phyloP scores from a whole-genome alignment of 2,888 invertebrate genomes.

The Phoenoteleia sp. region DNA sequence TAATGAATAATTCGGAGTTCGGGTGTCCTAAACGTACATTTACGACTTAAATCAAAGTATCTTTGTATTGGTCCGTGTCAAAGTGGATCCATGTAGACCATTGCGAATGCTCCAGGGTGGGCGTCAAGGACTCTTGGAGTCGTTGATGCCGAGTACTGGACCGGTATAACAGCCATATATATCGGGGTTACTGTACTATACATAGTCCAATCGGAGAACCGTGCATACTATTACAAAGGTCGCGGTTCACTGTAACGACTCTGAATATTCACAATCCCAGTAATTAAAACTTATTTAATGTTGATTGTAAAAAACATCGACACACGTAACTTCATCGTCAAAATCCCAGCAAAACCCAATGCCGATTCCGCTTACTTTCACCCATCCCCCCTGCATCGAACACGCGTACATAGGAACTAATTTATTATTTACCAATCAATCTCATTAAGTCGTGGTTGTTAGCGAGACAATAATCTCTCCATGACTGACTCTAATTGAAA shows the following conservation, averaged over 20 bases:
- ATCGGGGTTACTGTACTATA: conserved; percentile 77
- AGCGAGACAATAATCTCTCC: neutral
- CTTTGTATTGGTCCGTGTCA: conserved; percentile 12
- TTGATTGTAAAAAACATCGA: conserved; percentile 4
- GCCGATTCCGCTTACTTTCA: conserved; percentile 21
- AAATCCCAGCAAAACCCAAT: conserved; percentile 13
- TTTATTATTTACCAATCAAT: no score
- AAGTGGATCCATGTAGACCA: conserved; percentile 57
- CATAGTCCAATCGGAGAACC: conserved; percentile 28
- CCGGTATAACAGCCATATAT: conserved; percentile 83
- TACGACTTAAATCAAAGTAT: conserved; percentile 26
- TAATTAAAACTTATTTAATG: conserved; percentile 9
- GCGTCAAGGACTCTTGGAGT: conserved; percentile 83
- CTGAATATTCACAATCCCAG: neutral
- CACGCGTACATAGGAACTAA: no score
- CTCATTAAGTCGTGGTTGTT: no score
- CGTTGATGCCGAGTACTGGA: conserved; percentile 75
- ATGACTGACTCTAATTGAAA: neutral
- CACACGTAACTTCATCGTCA: conserved; percentile 23
- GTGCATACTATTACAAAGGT: conserved; percentile 42
- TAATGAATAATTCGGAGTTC: no score
- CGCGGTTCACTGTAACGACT: conserved; percentile 37
- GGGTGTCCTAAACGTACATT: no score
- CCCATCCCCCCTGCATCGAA: no score
- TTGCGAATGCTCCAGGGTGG: conserved; percentile 77